Evolutionary conservation across 2,888 invertebrate species (phyloP), one percentile per base, ranked within the genome.

Genomic region (Luperina nickerlii): DNA sequence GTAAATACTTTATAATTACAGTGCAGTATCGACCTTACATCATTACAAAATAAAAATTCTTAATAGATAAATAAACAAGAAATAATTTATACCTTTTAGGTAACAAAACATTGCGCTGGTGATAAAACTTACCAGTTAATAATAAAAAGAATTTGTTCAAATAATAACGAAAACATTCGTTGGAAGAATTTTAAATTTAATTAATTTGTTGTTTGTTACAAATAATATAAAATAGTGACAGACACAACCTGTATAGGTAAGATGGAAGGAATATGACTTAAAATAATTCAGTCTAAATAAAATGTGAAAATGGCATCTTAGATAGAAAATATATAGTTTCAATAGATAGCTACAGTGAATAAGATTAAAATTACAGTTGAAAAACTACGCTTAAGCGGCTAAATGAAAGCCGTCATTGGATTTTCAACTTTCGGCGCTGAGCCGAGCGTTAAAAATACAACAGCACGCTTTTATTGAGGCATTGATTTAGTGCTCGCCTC

Each of bases 71-170:
- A 79, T 73, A 67, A 79, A 80, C n/a, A 65, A 74, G 9, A 79
- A 84, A 75, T 84, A 85, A 83, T 75, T 86, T 85, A 89, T 89
- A 92, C 92, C 91, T 92, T 89, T 85, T 74, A 91, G 92, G 92
- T 91, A 91, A 90, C 88, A 79, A 81, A 80, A 81, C 48, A 71
- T 70, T 74, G 74, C 38, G 57, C 78, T 73, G 81, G 79, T 81
- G 71, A 82, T 82, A 79, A 87, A 86, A 82, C 69, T 79, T 74
- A 85, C 81, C 77, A 79, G 70, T 54, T 63, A 70, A 65, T 82
- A 74, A 74, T 38, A 79, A 66, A 38, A 70, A 69, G 42, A 80
- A 74, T 87, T 82, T 80, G 78, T 81, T 85, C 62, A 45, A 73
- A 79, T 66, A 75, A 8, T 77, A 83, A 79, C 67, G 71, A 86